phyloP scores from a whole-genome alignment of 2,797 vertebrate genomes.

The Pachyuromys duprasi region DNA sequence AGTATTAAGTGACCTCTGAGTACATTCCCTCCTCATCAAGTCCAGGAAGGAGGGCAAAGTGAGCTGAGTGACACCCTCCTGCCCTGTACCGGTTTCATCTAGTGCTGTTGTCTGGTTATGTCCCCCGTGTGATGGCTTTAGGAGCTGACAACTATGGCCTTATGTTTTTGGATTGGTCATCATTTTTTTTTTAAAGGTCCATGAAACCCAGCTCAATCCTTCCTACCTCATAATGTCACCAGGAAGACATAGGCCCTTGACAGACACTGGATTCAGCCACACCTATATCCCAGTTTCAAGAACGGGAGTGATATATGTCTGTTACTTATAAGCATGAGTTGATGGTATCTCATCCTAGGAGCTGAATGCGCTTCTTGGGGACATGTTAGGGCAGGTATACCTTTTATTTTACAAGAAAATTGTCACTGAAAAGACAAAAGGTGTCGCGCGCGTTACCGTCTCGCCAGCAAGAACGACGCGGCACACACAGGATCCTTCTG shows the following conservation, averaged over 20 bases:
- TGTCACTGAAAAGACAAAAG: neutral
- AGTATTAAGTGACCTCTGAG: neutral
- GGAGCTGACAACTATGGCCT: neutral
- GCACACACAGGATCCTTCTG: too few species aligned
- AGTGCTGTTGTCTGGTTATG: neutral
- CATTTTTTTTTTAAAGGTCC: neutral
- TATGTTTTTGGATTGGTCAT: neutral
- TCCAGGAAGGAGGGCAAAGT: neutral
- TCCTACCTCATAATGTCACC: neutral
- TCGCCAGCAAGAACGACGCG: too few species aligned
- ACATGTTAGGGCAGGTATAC: neutral
- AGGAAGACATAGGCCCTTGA: neutral
- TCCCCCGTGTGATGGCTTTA: neutral
- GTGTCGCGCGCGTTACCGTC: too few species aligned
- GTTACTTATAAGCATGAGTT: neutral
- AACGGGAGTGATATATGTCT: neutral
- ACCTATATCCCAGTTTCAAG: neutral
- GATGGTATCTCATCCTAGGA: neutral
- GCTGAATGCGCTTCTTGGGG: neutral
- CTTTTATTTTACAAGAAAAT: neutral
- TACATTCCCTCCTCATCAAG: neutral
- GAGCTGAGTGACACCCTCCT: neutral
- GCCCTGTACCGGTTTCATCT: neutral
- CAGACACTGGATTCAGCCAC: neutral
- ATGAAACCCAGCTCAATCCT: neutral